These are phyloP conservation scores for Meiosimyza decipiens DNA, from an alignment of 2,888 invertebrate genomes.

Conservation along the genomic window DNA sequence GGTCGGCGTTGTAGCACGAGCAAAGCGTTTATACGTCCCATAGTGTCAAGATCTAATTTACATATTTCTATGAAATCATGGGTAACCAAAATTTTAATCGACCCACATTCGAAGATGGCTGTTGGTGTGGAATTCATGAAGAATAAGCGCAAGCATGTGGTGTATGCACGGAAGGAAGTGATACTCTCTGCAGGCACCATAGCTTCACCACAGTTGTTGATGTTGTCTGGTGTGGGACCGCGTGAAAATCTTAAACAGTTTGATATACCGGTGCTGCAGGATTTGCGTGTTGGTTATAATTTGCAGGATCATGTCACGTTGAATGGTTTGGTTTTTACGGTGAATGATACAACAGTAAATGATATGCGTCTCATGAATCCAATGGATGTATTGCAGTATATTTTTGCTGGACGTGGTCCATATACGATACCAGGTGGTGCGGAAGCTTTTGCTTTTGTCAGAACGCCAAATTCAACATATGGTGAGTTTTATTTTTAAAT, in stretches of 20 bases:
- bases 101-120: conserved; percentile 71
- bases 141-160: conserved; percentile 68
- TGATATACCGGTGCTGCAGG: conserved; percentile 73
- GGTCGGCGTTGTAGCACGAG: conserved; percentile 83
- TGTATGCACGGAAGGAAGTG: conserved; percentile 78
- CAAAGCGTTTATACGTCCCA: conserved; percentile 81
- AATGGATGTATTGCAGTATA: conserved; percentile 72
- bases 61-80: conserved; percentile 77
- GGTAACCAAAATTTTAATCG: conserved; percentile 76
- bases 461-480: conserved; percentile 72
- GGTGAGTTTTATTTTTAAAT: conserved; percentile 46
- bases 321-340: conserved; percentile 77
- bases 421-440: conserved; percentile 83
- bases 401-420: conserved; percentile 75
- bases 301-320: conserved; percentile 84
- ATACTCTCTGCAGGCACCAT: conserved; percentile 84
- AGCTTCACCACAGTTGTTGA: conserved; percentile 85
- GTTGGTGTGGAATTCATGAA: conserved; percentile 78
- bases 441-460: conserved; percentile 79
- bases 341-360: conserved; percentile 76
- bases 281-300: conserved; percentile 83
- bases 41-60: conserved; percentile 74
- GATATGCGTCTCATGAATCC: conserved; percentile 72
- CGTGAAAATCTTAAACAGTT: conserved; percentile 71
- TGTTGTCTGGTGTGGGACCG: conserved; percentile 87